Conservation (phyloP, 2,113 vertebrate genomes). For the Scolopax mira region DNA sequence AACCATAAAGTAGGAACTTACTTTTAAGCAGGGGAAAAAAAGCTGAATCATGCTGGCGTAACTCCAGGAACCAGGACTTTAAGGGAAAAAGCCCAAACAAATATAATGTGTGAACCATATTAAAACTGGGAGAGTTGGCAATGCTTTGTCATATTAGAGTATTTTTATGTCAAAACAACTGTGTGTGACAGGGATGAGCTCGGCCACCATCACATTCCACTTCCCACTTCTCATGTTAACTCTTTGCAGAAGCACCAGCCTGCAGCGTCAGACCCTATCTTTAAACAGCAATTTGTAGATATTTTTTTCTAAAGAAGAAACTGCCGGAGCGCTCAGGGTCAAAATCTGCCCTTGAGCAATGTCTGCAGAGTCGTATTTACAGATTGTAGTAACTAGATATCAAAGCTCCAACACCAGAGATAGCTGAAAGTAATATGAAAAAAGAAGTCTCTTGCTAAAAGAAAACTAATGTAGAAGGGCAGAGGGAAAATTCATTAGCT, state of each 20-base stretch:
- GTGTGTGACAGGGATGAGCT: conserved; percentile 17
- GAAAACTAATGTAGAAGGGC: conserved; percentile 7
- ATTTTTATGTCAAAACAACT: conserved; percentile 38
- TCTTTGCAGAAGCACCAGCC: neutral
- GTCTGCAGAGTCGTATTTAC: conserved; percentile 34
- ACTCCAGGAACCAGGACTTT: neutral
- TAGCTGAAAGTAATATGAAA: conserved; percentile 17
- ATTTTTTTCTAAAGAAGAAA: neutral
- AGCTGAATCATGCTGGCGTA: neutral
- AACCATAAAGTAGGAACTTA: conserved; percentile 5
- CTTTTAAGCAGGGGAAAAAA: accelerated
- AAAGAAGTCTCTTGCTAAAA: neutral
- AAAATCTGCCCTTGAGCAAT: conserved; percentile 18
- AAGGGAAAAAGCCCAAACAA: conserved; percentile 8
- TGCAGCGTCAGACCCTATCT: neutral
- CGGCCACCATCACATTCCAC: neutral
- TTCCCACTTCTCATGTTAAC: neutral
- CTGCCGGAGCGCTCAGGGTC: neutral
- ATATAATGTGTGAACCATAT: neutral
- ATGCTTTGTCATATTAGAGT: neutral
- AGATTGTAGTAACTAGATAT: conserved; percentile 33
- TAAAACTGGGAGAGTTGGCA: neutral
- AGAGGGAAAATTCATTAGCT: conserved; percentile 45
- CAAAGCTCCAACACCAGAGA: conserved; percentile 22
- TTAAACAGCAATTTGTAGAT: neutral